Evolutionary conservation across 2,113 vertebrate genomes (phyloP), one percentile per base, ranked within the genome.

Genomic region (Silurus meridionalis): DNA sequence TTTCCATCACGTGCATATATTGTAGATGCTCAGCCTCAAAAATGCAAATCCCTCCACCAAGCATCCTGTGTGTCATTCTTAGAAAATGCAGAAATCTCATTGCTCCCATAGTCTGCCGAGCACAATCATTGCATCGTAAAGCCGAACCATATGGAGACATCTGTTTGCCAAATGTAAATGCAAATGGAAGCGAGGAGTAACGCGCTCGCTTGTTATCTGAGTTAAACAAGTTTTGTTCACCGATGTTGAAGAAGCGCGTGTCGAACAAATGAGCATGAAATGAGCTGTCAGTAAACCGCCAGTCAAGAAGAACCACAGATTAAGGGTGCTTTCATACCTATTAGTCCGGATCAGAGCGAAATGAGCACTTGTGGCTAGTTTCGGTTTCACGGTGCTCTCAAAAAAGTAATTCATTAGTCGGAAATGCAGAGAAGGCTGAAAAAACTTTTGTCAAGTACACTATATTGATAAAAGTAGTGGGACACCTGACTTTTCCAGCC

Each of bases 1-100:
- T 86, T 86, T 86, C 69, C 75, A 81, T 77, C 66, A 58, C 71
- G 58, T 75, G 75, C 85, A 60, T 80, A 88, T 85, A 88, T 80
- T 80, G 78, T 61, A 67, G 28, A 28, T 83, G 52, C 83, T 85
- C 82, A 78, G 23, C 83, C 23, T 28, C 74, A 77, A 88, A 37
- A 85, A 88, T 85, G 63, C 80, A 61, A 88, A 85, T 79, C 63
- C 67, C 71, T 85, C 82, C 28, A 64, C 82, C 78, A 66, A 64
- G 53, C 77, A 61, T 52, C 79, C 71, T 13, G 21, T 6, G 1
- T 13, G 74, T 10, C 50, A n/a, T 53, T 14, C 7, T 25, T 6
- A 37, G 37, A 75, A 75, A 52, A 21, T 23, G 21, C 48, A 52
- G 19, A 46, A 52, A 52, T 4, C 50, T 37, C 37, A 37, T 37